Conservation (phyloP, 2,113 vertebrate genomes). For the Bettongia penicillata region DNA sequence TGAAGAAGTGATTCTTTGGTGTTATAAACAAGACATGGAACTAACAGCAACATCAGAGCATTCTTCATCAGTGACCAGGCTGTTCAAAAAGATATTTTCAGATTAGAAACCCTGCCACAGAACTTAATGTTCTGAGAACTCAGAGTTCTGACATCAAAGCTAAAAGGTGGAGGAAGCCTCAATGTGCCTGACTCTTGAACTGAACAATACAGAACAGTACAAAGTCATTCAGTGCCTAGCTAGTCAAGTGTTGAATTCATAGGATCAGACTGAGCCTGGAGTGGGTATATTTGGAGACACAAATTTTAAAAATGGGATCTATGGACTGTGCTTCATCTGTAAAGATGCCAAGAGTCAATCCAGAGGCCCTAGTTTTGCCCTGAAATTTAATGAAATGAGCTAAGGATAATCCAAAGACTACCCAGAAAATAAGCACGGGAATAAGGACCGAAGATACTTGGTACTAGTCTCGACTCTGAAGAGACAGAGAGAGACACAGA, state of each 20-base stretch:
- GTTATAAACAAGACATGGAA: neutral
- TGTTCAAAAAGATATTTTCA: slow-evolving; percentile 15
- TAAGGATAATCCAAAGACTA: neutral
- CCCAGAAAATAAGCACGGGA: neutral
- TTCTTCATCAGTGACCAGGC: neutral
- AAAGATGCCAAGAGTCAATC: neutral
- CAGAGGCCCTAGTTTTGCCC: neutral
- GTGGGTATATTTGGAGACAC: slow-evolving; percentile 10
- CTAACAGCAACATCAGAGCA: slow-evolving; percentile 9
- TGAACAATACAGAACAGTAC: neutral
- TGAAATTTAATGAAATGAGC: neutral
- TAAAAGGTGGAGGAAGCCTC: neutral
- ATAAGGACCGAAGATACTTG: neutral
- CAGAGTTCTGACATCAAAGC: slow-evolving; percentile 3
- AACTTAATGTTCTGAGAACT: neutral
- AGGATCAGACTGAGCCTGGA: neutral
- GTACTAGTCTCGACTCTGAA: neutral
- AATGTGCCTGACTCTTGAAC: slow-evolving; percentile 12
- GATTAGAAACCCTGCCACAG: neutral
- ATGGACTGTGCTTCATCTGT: neutral
- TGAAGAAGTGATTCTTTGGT: neutral
- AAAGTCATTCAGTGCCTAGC: neutral
- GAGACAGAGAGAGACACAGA: neutral
- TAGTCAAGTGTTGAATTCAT: neutral
- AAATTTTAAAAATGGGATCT: neutral